Percentiles rank a stretch among this genome's conserved stretches.
Conservation (phyloP, 2,888 invertebrate species). For the Limnephilus lunatus region DNA sequence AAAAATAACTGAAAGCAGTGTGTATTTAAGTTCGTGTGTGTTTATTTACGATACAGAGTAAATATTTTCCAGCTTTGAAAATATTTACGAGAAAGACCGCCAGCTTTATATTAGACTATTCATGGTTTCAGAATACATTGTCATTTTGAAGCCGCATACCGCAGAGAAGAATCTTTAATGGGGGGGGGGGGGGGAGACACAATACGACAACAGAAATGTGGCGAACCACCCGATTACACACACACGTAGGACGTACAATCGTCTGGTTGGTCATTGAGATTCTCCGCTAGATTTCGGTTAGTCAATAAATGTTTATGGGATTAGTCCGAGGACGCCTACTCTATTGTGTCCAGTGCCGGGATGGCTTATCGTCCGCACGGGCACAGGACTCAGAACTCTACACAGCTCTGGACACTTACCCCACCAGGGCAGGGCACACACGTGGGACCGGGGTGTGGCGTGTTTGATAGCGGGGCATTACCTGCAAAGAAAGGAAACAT, state of each 20-base stretch:
- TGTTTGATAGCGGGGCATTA: background rate
- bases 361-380: background rate
- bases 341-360: constrained; percentile 14
- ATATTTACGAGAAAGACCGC: background rate
- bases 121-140: background rate
- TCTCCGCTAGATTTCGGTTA: constrained; percentile 20
- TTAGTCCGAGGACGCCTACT: constrained; percentile 14
- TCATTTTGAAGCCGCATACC: background rate
- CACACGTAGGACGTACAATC: background rate
- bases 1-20: background rate
- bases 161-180: background rate
- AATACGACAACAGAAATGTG: background rate
- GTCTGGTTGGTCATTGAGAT: constrained; percentile 18
- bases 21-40: background rate
- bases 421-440: background rate
- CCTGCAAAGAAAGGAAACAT: constrained; percentile 30
- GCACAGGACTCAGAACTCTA: background rate
- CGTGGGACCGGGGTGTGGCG: background rate
- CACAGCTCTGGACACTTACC: background rate
- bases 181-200: background rate
- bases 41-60: background rate
- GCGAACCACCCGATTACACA: background rate
- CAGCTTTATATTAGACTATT: background rate
- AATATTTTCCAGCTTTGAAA: background rate
- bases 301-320: constrained; percentile 38